Evolutionary conservation across 2,888 invertebrate genomes (phyloP).

Genomic region (Coleophora flavipennella): DNA sequence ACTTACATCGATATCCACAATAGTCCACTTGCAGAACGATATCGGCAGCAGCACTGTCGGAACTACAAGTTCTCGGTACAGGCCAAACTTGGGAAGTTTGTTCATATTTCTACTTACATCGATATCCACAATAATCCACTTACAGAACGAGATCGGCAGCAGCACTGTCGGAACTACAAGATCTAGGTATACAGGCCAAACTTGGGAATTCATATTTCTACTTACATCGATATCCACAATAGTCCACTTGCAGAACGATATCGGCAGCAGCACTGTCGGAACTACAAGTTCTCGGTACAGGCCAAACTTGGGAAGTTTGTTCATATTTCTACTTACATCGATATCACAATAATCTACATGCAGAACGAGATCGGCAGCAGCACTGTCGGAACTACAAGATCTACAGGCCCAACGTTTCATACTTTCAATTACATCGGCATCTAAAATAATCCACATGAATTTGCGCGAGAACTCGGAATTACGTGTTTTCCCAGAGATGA

Average conservation of each 20-base stretch:
- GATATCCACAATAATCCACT: neutral
- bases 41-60: constrained; percentile 51
- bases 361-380: constrained; percentile 55
- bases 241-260: constrained; percentile 60
- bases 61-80: constrained; percentile 62
- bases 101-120: constrained; percentile 11
- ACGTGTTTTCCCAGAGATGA: no score
- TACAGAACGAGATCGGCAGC: neutral
- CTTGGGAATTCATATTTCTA: no score
- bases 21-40: constrained; percentile 60
- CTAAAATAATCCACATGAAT: neutral
- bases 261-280: constrained; percentile 51
- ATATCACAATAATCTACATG: no score
- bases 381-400: constrained; percentile 59
- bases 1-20: no score
- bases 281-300: constrained; percentile 61
- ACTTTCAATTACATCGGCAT: no score
- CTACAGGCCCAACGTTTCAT: constrained; percentile 52
- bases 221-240: no score
- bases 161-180: neutral
- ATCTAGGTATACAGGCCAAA: constrained; percentile 59
- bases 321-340: neutral
- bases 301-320: constrained; percentile 62
- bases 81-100: constrained; percentile 62
- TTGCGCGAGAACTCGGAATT: no score